phyloP scores from a whole-genome alignment of 2,888 invertebrate genomes.

The Sminthurides aquaticus region DNA sequence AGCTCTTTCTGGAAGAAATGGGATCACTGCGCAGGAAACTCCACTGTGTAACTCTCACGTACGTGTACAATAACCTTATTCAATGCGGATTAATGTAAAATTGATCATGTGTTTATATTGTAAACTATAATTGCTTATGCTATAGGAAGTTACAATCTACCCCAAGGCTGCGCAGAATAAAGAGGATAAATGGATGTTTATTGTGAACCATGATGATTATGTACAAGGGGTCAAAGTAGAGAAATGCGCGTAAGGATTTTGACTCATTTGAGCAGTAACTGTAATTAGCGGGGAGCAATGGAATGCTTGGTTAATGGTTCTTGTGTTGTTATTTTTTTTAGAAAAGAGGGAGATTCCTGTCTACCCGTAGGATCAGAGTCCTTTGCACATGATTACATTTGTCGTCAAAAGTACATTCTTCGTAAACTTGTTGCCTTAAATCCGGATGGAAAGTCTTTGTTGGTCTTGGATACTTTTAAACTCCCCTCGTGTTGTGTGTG shows the following conservation, averaged over 20 bases:
- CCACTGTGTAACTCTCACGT: conserved; percentile 31
- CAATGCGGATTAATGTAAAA: neutral
- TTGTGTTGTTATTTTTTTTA: conserved; percentile 38
- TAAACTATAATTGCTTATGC: neutral
- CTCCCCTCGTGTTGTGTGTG: conserved; percentile 73
- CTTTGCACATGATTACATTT: conserved; percentile 51
- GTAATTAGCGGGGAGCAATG: neutral
- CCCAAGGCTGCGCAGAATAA: conserved; percentile 58
- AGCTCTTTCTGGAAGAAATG: conserved; percentile 16
- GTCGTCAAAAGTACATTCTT: conserved; percentile 57
- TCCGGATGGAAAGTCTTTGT: conserved; percentile 44
- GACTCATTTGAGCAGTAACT: neutral
- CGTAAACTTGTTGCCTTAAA: conserved; percentile 53
- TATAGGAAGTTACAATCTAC: conserved; percentile 51
- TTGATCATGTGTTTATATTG: neutral
- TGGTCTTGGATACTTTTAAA: conserved; percentile 44
- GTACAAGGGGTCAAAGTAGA: conserved; percentile 67
- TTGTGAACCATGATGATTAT: conserved; percentile 60
- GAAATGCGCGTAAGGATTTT: conserved; percentile 59
- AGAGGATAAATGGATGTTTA: conserved; percentile 60
- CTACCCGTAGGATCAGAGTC: conserved; percentile 51
- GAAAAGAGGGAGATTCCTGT: conserved; percentile 50
- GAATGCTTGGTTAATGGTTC: neutral
- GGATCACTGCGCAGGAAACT: conserved; percentile 19
- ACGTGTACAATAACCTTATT: neutral